Conservation (phyloP, 2,888 invertebrate species). For the Campoplex nolae region DNA sequence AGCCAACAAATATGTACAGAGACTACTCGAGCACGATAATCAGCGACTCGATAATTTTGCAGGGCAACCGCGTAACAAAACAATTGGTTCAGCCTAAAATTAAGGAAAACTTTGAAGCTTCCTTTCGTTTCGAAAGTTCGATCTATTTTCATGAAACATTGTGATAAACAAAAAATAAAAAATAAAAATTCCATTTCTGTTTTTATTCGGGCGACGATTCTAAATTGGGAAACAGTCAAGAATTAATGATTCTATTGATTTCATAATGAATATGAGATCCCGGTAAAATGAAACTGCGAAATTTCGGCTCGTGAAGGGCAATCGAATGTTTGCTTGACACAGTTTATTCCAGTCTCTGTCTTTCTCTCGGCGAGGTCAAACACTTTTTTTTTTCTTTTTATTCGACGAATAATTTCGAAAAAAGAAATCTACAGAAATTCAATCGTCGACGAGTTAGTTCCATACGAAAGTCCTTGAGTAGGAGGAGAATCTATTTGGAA, state of each 20-base stretch:
- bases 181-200: too few species aligned
- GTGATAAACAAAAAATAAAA: neutral
- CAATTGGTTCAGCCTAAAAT: neutral
- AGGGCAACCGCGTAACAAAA: neutral
- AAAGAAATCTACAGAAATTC: neutral
- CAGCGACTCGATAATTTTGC: conserved; percentile 20
- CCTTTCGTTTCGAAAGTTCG: neutral
- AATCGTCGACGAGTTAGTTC: neutral
- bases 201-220: neutral
- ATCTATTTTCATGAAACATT: neutral
- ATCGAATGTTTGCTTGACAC: conserved; percentile 1
- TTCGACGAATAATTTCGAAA: neutral
- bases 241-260: conserved; percentile 9
- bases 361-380: neutral
- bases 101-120: neutral
- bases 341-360: neutral
- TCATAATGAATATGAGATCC: neutral
- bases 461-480: neutral
- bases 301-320: conserved; percentile 8
- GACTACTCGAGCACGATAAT: conserved; percentile 12
- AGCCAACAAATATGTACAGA: conserved; percentile 4
- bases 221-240: neutral
- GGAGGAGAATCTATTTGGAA: conserved; percentile 47
- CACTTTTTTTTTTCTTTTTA: neutral
- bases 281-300: neutral